A percentile compares a stretch with the other conserved stretches of the same genome.
Conservation (phyloP, 37 sponge, comb jelly and placozoan genomes). For the Aphrocallistes beatrix region DNA sequence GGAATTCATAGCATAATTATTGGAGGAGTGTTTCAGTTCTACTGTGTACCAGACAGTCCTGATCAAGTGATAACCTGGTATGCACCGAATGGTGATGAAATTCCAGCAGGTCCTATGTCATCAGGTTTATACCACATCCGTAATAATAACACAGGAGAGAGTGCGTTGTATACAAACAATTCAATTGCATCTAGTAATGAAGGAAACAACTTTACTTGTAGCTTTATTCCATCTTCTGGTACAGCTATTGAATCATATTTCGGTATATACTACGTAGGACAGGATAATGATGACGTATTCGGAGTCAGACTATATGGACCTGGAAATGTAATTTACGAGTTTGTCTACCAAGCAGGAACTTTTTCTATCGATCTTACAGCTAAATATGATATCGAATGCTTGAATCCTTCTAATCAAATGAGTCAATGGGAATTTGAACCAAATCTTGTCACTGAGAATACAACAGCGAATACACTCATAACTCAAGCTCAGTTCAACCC, state of each 20-base stretch:
- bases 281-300: background rate
- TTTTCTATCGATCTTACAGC: background rate
- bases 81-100: background rate
- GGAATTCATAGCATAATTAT: background rate
- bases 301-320: background rate
- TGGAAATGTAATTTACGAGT: background rate
- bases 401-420: background rate
- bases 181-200: background rate
- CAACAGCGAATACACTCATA: background rate
- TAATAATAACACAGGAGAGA: background rate
- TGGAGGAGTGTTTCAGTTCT: background rate
- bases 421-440: background rate
- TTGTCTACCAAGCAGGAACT: background rate
- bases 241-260: background rate
- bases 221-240: background rate
- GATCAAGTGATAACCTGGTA: constrained; percentile 9
- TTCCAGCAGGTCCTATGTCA: background rate
- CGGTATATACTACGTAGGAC: background rate
- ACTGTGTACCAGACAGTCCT: background rate
- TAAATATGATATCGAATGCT: background rate
- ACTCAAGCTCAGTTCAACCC: background rate
- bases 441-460: background rate
- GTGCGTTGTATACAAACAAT: background rate
- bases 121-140: background rate
- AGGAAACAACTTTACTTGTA: constrained; percentile 9